phyloP scores from a whole-genome alignment of 2,113 vertebrate genomes.

The Gymnorhina tibicen region DNA sequence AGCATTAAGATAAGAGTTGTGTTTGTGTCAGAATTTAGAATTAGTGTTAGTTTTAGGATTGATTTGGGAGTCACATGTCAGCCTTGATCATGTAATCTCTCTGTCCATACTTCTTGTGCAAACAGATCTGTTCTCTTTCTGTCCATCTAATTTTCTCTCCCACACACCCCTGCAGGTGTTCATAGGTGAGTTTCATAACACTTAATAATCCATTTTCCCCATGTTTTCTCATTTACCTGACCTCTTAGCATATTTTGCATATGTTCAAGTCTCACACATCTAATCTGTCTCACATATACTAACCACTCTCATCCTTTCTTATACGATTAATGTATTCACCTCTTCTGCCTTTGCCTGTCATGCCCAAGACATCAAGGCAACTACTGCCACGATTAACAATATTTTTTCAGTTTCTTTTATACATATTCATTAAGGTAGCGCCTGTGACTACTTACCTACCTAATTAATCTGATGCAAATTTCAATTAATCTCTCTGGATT shows the following conservation, averaged over 20 bases:
- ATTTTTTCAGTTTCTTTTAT: background rate
- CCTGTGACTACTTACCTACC: background rate
- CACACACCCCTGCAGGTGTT: background rate
- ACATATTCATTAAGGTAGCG: background rate
- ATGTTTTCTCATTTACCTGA: slow-evolving; percentile 10
- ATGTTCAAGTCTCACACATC: background rate
- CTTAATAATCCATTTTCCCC: background rate
- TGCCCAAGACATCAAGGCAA: background rate
- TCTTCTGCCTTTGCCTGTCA: background rate
- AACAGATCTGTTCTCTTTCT: slow-evolving; percentile 2
- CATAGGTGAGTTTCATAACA: background rate
- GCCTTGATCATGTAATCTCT: background rate
- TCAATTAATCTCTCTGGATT: slow-evolving; percentile 19
- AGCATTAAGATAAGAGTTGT: background rate
- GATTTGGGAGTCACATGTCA: background rate
- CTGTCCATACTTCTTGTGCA: background rate
- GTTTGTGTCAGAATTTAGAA: background rate
- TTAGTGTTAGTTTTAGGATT: background rate
- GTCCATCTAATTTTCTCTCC: background rate
- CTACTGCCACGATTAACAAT: background rate
- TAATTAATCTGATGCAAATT: slow-evolving; percentile 50
- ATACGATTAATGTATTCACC: background rate
- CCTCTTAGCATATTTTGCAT: background rate
- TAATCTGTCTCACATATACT: background rate
- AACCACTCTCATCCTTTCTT: background rate